Percentiles rank a stretch among this genome's conserved stretches.
Conservation (phyloP, 2,888 invertebrate genomes). For the Dynastes grantii region DNA sequence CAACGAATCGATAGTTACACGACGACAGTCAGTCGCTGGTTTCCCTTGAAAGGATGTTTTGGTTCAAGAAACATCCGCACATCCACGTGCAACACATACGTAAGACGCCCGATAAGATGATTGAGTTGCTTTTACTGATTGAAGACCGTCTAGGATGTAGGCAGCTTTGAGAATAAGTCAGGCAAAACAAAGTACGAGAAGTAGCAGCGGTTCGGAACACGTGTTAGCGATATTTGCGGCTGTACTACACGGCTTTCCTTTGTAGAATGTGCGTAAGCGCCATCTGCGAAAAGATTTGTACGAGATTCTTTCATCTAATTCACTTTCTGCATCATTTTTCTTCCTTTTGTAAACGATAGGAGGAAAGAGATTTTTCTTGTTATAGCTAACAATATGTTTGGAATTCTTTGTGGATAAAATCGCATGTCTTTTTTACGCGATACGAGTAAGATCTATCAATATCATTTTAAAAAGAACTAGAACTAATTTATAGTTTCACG, state of each 20-base stretch:
- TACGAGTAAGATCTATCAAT: too few species aligned
- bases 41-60: conserved; percentile 2
- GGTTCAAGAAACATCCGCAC: background rate
- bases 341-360: background rate
- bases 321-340: background rate
- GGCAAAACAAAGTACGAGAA: conserved; percentile 26
- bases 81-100: too few species aligned
- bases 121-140: conserved; percentile 40
- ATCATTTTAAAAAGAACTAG: too few species aligned
- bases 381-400: too few species aligned
- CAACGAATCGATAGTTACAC: background rate
- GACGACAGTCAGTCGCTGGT: background rate
- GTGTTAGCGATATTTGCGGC: background rate
- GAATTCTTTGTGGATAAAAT: too few species aligned
- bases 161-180: conserved; percentile 34
- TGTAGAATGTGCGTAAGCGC: background rate
- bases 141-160: conserved; percentile 21
- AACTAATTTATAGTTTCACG: too few species aligned
- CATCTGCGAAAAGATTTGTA: conserved; percentile 3
- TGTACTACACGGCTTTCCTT: too few species aligned
- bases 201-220: background rate
- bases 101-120: conserved; percentile 29
- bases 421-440: too few species aligned
- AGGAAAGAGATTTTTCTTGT: too few species aligned
- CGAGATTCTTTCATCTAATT: conserved; percentile 8